Evolutionary conservation across 1,140 invertebrate species (phyloP).

Genomic region (Drosophila micromelanica): DNA sequence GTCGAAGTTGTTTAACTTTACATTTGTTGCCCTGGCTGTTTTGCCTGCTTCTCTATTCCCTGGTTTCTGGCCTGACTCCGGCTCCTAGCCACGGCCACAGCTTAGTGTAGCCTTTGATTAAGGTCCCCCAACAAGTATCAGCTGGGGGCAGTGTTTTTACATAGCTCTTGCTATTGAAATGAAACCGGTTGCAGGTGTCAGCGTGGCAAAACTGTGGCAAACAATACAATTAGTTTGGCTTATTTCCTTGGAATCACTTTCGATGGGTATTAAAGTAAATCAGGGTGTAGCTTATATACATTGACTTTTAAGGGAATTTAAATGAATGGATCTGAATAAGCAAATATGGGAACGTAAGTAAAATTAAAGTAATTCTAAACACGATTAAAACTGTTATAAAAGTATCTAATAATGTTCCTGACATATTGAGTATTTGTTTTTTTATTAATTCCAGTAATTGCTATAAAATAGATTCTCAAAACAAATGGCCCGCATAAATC

Average conservation of each 20-base stretch:
- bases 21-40: slow-evolving; percentile 55
- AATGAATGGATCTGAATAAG: background rate
- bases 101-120: slow-evolving; percentile 68
- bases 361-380: no score
- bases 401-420: no score
- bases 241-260: slow-evolving; percentile 7
- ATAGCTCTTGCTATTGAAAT: slow-evolving; percentile 35
- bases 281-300: background rate
- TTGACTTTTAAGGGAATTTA: background rate
- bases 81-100: slow-evolving; percentile 24
- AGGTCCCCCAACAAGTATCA: slow-evolving; percentile 59
- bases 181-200: slow-evolving; percentile 36
- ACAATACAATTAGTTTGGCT: slow-evolving; percentile 31
- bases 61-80: slow-evolving; percentile 1
- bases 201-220: slow-evolving; percentile 17
- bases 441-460: no score
- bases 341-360: no score
- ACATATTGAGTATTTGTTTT: no score
- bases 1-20: slow-evolving; percentile 75
- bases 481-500: no score
- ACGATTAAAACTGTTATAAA: no score
- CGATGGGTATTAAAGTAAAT: slow-evolving; percentile 8
- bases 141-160: slow-evolving; percentile 53
- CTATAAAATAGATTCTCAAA: no score
- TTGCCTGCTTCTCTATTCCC: slow-evolving; percentile 18